Evolutionary conservation across 1,140 invertebrate species (phyloP).

Genomic region (Aphelenchoides fujianensis): DNA sequence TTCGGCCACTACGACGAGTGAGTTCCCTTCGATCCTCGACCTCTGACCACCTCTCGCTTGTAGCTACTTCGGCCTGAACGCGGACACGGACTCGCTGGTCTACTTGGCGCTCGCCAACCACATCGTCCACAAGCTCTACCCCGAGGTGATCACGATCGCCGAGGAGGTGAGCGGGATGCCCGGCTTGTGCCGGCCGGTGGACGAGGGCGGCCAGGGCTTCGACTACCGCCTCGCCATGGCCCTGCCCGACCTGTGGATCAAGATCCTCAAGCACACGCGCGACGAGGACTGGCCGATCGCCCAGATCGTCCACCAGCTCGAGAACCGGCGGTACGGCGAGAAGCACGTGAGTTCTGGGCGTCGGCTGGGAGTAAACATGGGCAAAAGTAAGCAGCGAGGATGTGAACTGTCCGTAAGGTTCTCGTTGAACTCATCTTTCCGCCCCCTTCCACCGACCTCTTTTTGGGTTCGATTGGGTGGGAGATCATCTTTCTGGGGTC

Average conservation of each 20-base stretch:
- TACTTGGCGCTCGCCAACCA: constrained; percentile 95
- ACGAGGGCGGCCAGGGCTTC: constrained; percentile 89
- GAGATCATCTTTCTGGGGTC: too few species aligned
- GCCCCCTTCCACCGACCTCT: too few species aligned
- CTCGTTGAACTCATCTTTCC: too few species aligned
- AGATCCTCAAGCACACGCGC: constrained; percentile 69
- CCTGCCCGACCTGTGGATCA: constrained; percentile 86
- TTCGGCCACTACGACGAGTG: constrained; percentile 58
- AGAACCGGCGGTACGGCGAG: constrained; percentile 84
- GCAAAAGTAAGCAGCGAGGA: background rate
- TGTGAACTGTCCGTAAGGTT: too few species aligned
- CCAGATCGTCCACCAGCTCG: constrained; percentile 86
- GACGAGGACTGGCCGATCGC: constrained; percentile 95
- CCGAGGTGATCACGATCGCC: constrained; percentile 83
- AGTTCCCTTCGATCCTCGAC: too few species aligned
- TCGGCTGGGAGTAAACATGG: background rate
- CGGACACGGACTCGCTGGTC: constrained; percentile 88
- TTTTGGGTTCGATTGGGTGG: too few species aligned
- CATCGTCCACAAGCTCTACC: constrained; percentile 79
- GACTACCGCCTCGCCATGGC: constrained; percentile 97
- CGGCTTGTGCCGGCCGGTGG: constrained; percentile 82
- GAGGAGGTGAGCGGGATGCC: constrained; percentile 99
- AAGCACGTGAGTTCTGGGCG: constrained; percentile 84
- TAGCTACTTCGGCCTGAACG: constrained; percentile 92
- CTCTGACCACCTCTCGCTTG: too few species aligned